phyloP scores from a whole-genome alignment of 2,113 vertebrate genomes.

The Cryptoleucopteryx plumbea region DNA sequence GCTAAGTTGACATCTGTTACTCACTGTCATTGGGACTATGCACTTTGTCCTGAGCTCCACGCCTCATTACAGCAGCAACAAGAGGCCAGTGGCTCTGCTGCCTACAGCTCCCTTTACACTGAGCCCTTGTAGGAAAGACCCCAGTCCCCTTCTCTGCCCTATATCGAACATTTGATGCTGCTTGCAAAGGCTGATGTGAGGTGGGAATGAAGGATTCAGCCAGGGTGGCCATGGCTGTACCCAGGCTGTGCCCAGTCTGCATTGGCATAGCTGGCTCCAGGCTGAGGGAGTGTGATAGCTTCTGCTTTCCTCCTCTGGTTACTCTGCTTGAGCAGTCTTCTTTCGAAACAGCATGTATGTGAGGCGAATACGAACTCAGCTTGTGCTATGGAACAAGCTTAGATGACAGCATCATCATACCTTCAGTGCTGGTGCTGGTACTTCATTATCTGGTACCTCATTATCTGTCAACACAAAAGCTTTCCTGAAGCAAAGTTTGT shows the following conservation, averaged over 20 bases:
- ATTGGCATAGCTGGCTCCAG: background rate
- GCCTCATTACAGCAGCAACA: background rate
- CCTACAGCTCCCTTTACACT: background rate
- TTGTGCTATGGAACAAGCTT: background rate
- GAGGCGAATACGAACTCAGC: background rate
- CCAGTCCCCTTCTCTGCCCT: background rate
- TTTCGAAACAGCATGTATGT: background rate
- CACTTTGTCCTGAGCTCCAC: background rate
- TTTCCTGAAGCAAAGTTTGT: background rate
- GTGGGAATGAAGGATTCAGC: background rate
- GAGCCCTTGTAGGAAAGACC: background rate
- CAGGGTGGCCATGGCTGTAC: background rate
- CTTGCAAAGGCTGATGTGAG: background rate
- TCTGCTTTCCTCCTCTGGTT: background rate
- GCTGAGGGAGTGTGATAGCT: background rate
- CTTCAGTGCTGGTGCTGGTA: background rate
- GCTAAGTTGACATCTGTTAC: background rate
- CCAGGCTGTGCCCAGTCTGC: background rate
- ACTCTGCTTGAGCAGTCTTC: background rate
- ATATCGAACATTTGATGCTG: background rate
- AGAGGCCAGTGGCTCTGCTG: background rate
- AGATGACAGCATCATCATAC: background rate
- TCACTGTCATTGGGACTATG: background rate
- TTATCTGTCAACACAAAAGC: background rate
- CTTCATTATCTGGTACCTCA: background rate